Conservation (phyloP, 2,888 invertebrate species). For the Troilus luridus region DNA sequence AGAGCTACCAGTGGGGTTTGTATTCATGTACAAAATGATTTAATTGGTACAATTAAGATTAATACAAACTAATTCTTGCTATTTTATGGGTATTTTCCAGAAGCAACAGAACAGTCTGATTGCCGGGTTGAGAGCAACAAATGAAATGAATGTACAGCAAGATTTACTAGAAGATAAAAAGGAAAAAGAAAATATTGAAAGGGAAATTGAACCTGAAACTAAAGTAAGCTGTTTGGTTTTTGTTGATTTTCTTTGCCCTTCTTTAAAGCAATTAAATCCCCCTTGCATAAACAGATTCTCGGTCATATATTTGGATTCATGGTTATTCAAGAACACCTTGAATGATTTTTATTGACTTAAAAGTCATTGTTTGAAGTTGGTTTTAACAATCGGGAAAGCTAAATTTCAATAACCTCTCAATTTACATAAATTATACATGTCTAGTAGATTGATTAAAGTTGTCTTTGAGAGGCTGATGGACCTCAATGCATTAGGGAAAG, state of each 20-base stretch:
- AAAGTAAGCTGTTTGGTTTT: slow-evolving; percentile 68
- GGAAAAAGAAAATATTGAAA: slow-evolving; percentile 73
- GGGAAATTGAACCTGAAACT: slow-evolving; percentile 71
- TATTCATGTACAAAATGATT: slow-evolving; percentile 61
- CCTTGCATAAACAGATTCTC: neutral
- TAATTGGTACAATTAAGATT: neutral
- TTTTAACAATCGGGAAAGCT: neutral
- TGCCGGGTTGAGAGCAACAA: slow-evolving; percentile 90
- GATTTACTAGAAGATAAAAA: slow-evolving; percentile 76
- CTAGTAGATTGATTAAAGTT: neutral
- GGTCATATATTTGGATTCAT: neutral
- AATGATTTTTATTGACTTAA: neutral
- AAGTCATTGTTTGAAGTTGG: neutral
- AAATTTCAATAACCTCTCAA: neutral
- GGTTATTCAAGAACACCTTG: neutral
- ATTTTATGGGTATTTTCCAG: slow-evolving; percentile 71
- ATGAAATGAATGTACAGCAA: slow-evolving; percentile 77
- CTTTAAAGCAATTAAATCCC: neutral
- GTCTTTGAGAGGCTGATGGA: neutral
- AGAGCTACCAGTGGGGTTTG: slow-evolving; percentile 83
- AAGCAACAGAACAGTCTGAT: slow-evolving; percentile 95
- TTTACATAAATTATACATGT: neutral
- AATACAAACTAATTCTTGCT: neutral
- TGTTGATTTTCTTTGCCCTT: slow-evolving; percentile 24
- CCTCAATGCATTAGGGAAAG: neutral